Base-by-base conservation (phyloP, 2,113 vertebrate genomes). In the Corythaeola cristata region DNA sequence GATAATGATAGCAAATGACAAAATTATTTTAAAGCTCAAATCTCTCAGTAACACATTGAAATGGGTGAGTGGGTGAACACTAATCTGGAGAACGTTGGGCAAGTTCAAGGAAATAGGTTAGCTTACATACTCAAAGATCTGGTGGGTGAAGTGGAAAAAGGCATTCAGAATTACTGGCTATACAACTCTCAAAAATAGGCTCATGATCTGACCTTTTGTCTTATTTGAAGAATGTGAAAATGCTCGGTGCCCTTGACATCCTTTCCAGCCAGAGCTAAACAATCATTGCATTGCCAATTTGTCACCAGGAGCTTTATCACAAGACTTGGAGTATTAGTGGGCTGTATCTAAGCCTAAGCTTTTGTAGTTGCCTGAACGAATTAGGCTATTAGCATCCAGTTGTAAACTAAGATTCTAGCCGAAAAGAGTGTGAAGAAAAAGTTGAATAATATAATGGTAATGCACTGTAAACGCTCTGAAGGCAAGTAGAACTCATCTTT, bases 1-100 rank as follows among this genome's bases (percentile, higher is more conserved):
- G 24, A 50, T 94, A 95, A 94, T 93, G n/a, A 93, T 76, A 85
- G 37, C 37, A 93, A 96, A 89, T 58, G 55, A 66, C 55, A 91
- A 78, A 83, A 90, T 76, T 44, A 67, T 90, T 95, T 94, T 88
- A 81, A 92, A 91, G 37, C 64, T 78, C 55, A 83, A 55, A 66
- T 81, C 14, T 88, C 74, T 49, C 79, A 32, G 63, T 77, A 76
- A 77, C 69, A 75, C 64, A 53, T 49, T 89, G 66, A 92, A 93
- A 95, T 78, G 59, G 41, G 52, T 79, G 49, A 78, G 30, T 86
- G 71, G 30, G 56, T 72, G 72, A 93, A 77, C 28, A 59, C 20
- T 90, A 84, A 74, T 78, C 73, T 88, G 58, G 41, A 77, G 35
- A 74, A 81, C 1, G 9, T n/a, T 92, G 72, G 91, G 45, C 45